Percentiles rank a stretch among this genome's conserved stretches.
Evolutionary conservation across 1,140 invertebrate species (phyloP).

Genomic region (Araneus ventricosus): DNA sequence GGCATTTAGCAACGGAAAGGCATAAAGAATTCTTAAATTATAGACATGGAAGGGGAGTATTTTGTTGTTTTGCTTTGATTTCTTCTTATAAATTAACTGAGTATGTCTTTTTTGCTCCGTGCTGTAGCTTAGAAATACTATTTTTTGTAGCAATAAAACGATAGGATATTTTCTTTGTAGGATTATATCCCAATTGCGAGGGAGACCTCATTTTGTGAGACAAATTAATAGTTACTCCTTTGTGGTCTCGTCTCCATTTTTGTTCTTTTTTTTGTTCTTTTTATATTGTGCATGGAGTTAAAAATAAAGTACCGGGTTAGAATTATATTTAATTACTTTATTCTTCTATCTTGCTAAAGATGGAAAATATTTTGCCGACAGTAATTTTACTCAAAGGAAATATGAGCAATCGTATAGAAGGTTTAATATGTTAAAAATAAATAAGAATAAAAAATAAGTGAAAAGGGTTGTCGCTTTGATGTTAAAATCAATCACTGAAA

Average conservation of each 20-base stretch:
- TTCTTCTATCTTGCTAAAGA: too few species aligned
- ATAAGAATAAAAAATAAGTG: too few species aligned
- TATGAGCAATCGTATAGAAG: too few species aligned
- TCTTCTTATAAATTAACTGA: neutral
- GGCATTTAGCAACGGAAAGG: neutral
- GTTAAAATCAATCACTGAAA: too few species aligned
- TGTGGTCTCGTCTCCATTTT: too few species aligned
- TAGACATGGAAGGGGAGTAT: neutral
- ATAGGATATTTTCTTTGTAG: neutral
- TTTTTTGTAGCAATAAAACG: neutral
- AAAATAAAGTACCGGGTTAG: neutral
- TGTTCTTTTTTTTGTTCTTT: neutral
- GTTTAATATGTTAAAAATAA: too few species aligned
- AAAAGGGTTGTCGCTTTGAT: too few species aligned
- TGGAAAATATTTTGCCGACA: too few species aligned
- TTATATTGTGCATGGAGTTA: neutral
- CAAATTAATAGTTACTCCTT: neutral
- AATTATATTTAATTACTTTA: neutral
- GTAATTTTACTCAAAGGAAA: too few species aligned
- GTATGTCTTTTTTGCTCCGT: neutral
- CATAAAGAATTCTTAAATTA: neutral
- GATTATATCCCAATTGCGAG: neutral
- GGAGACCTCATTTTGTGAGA: neutral
- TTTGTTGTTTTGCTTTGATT: neutral
- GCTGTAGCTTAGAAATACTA: neutral